Conservation (phyloP, 2,888 invertebrate species). For the Scaptodrosophila latifasciaeformis region DNA sequence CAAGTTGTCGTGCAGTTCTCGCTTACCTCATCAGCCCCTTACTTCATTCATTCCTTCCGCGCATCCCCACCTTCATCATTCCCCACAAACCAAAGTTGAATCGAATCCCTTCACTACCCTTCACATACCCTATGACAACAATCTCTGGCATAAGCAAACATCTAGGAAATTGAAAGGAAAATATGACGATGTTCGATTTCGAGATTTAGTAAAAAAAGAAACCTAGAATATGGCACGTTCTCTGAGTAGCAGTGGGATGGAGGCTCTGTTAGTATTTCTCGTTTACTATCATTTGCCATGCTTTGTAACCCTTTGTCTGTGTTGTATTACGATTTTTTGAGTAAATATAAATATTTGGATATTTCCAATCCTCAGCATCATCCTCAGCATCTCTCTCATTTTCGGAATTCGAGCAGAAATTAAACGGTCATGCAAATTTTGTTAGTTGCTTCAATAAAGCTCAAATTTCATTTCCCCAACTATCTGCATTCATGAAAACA, state of each 20-base stretch:
- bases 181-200: conserved; percentile 56
- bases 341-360: conserved; percentile 35
- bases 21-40: conserved; percentile 4
- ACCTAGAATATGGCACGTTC: conserved; percentile 18
- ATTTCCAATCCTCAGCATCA: conserved; percentile 18
- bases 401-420: conserved; percentile 38
- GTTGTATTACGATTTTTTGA: conserved; percentile 27
- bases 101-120: no score
- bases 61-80: not conserved
- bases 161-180: conserved; percentile 49
- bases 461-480: no score
- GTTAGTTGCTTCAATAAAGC: conserved; percentile 5
- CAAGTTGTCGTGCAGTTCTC: conserved; percentile 34
- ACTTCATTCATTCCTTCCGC: not conserved
- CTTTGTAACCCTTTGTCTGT: not conserved
- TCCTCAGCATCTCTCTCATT: no score
- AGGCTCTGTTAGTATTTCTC: not conserved
- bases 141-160: conserved; percentile 35
- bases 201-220: conserved; percentile 34
- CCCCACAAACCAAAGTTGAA: no score
- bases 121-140: no score
- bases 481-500: no score
- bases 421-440: conserved; percentile 37
- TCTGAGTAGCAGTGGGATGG: no score
- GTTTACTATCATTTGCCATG: not conserved